Evolutionary conservation across 2,888 invertebrate species (phyloP), one percentile per base, ranked within the genome.

Genomic region (Magallana nippona): DNA sequence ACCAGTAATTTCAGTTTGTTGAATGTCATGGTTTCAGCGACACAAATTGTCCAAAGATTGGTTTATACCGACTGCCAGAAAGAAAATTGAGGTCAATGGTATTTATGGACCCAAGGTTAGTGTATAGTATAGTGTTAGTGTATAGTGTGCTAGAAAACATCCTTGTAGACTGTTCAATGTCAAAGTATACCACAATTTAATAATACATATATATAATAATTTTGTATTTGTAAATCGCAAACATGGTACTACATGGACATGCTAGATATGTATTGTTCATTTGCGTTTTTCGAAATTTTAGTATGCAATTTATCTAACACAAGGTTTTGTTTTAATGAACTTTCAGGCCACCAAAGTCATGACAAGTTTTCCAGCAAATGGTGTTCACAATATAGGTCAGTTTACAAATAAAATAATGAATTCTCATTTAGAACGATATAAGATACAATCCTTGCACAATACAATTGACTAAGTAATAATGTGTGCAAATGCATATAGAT

Each of bases 41-140:
- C 92, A 91, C 84, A 94, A 93, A 87, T 85, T 93, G 27, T 87
- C 91, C 15, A 92, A 91, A 85, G 90, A 91, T 60, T 88, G 89
- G 86, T 93, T 93, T 88, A 90, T 92, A 8, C 93, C 94, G 11
- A 89, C 92, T 44, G 81, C 89, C 5, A 78, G 92, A 71, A 92
- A 93, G 84, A 92, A 92, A 78, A 91, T 93, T 84, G 89, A 91
- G 81, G 90, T 92, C 15, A 90, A 89, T 84, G 94, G 93, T 17
- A 87, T 93, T 11, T 93, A 91, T 89, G 93, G 93, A 32, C 90
- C 91, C 62, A 92, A 91, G 93, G 79, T 79, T 13, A 55, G 78
- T n/a, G n/a, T n/a, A n/a, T n/a, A n/a, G n/a, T n/a, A n/a, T n/a
- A n/a, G n/a, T n/a, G n/a, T n/a, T n/a, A n/a, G n/a, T n/a, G n/a